These are phyloP conservation scores for Drosophila cardini DNA, from an alignment of 1,140 invertebrate genomes.

Conservation along the genomic window DNA sequence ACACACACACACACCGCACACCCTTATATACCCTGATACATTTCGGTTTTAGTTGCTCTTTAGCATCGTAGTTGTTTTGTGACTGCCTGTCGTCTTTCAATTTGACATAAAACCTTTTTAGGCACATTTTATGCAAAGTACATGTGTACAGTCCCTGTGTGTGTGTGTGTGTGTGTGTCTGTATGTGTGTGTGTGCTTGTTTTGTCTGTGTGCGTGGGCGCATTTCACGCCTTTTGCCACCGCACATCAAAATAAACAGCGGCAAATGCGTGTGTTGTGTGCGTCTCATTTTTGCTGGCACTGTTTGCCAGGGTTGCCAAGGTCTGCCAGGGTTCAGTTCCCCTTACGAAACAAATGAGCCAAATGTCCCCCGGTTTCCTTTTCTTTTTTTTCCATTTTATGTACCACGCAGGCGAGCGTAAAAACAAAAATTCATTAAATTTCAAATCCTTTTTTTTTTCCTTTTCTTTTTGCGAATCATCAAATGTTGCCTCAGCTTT, in stretches of 20 bases:
- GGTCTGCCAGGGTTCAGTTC: conserved; percentile 1
- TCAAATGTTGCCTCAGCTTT: conserved; percentile 49
- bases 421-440: conserved; percentile 74
- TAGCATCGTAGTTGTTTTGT: conserved; percentile 19
- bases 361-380: conserved; percentile 27
- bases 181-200: conserved; percentile 14
- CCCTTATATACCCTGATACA: conserved; percentile 44
- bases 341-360: conserved; percentile 57
- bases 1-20: conserved; percentile 54
- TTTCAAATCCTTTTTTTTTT: conserved; percentile 62
- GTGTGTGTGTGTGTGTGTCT: neutral
- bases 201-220: conserved; percentile 11
- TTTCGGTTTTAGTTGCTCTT: conserved; percentile 42
- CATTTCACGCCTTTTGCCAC: conserved; percentile 73
- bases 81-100: conserved; percentile 62
- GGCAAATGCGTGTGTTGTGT: conserved; percentile 42
- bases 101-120: conserved; percentile 79
- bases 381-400: no score
- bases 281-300: conserved; percentile 21
- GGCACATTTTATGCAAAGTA: conserved; percentile 71
- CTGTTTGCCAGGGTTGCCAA: neutral
- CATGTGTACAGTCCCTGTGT: neutral
- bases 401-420: conserved; percentile 61
- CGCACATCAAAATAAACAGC: conserved; percentile 72
- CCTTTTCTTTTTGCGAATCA: conserved; percentile 14